These are phyloP conservation scores for Psix sp. DNA, from an alignment of 1,140 invertebrate genomes.

Conservation along the genomic window DNA sequence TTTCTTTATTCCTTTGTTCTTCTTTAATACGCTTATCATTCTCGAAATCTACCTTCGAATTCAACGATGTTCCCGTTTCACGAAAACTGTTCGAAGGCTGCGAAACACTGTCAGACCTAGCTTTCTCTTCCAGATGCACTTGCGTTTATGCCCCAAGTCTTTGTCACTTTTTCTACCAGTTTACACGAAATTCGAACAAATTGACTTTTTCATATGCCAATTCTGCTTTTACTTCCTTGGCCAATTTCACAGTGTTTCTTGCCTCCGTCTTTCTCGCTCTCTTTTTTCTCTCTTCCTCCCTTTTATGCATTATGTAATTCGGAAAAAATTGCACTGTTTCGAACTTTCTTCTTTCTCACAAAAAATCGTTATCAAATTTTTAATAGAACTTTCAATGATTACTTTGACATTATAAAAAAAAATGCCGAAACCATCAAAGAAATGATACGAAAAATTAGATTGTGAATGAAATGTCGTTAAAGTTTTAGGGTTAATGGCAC, in stretches of 20 bases:
- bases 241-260: slow-evolving; percentile 9
- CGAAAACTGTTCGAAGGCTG: slow-evolving; percentile 50
- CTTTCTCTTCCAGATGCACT: slow-evolving; percentile 62
- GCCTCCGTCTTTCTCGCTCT: neutral
- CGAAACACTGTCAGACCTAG: slow-evolving; percentile 51
- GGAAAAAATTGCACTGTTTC: neutral
- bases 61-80: slow-evolving; percentile 35
- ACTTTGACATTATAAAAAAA: neutral
- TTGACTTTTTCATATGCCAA: slow-evolving; percentile 3
- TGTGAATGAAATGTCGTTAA: slow-evolving; percentile 67
- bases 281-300: neutral
- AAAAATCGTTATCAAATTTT: too few relatives aligned
- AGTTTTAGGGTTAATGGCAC: slow-evolving; percentile 70
- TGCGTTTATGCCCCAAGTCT: slow-evolving; percentile 28
- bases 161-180: slow-evolving; percentile 21
- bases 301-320: neutral
- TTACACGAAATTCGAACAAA: slow-evolving; percentile 12
- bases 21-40: too few relatives aligned
- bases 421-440: slow-evolving; percentile 63
- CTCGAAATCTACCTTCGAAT: too few relatives aligned
- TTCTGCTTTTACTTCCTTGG: slow-evolving; percentile 8
- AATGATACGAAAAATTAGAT: slow-evolving; percentile 43
- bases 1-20: slow-evolving; percentile 4
- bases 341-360: too few relatives aligned
- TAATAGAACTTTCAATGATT: neutral